A percentile compares a stretch with the other conserved stretches of the same genome.
phyloP scores from a whole-genome alignment of 2,113 vertebrate genomes.

The Pygoscelis adeliae region DNA sequence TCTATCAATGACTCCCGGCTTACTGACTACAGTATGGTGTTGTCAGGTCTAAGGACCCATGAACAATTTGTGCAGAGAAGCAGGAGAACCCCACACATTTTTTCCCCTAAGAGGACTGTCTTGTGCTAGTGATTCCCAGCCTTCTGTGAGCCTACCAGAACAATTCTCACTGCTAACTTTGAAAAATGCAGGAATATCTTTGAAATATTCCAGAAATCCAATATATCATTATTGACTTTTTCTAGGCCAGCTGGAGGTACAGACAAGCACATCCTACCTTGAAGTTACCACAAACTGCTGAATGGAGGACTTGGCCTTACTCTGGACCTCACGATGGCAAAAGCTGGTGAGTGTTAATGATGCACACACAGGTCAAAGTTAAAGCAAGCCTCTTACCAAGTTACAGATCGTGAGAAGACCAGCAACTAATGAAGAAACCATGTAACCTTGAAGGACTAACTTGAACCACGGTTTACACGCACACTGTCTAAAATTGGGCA shows the following conservation, averaged over 20 bases:
- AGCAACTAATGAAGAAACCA: not conserved
- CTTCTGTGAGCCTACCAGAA: not conserved
- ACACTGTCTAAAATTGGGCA: not conserved
- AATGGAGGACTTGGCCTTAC: not conserved
- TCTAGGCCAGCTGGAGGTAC: not conserved
- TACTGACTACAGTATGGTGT: not conserved
- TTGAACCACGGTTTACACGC: not conserved
- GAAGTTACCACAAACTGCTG: not conserved
- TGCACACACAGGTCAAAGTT: not conserved
- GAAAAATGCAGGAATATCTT: not conserved
- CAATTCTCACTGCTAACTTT: not conserved
- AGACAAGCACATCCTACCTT: not conserved
- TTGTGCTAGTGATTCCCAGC: not conserved
- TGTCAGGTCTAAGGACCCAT: not conserved
- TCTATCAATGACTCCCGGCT: fast-evolving
- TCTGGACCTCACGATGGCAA: not conserved
- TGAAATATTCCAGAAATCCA: not conserved
- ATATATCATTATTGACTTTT: not conserved
- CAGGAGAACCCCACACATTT: not conserved
- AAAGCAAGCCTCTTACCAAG: not conserved
- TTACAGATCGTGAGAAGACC: not conserved
- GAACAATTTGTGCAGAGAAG: not conserved
- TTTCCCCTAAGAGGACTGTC: not conserved
- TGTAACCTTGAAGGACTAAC: not conserved
- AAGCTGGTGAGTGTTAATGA: not conserved